Base-by-base conservation (phyloP, 2,113 vertebrate species). In the Ursus arctos region DNA sequence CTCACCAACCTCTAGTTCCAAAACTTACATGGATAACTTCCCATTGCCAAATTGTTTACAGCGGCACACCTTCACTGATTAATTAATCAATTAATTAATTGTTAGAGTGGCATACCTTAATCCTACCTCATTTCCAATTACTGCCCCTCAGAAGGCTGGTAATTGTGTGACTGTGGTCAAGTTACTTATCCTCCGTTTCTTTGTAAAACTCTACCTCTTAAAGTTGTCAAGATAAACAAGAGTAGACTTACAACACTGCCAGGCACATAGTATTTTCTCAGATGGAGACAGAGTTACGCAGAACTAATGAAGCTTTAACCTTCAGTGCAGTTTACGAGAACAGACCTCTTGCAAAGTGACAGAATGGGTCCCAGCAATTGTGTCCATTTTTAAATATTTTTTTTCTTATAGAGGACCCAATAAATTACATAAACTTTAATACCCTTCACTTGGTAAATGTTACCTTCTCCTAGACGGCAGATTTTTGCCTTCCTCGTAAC, bases 141-240 rank as follows among this genome's bases (percentile, higher is more conserved):
- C 31, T 79, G 24, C 21, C 67, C 15, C 47, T 87, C 69, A 88
- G 61, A 79, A 88, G 81, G 51, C 61, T 33, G 80, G 57, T 92
- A 95, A 92, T 26, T 40, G 21, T 82, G 89, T 69, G 86, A 63
- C 43, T 67, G 18, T 13, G n/a, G 77, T 84, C 79, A 96, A 72
- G 31, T 77, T 87, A 86, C 77, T 94, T 95, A 93, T 2, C n/a
- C 19, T 87, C 26, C 15, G 22, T 94, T 83, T 94, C 43, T 87
- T 53, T 91, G 47, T 90, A 74, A 97, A 94, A 90, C 14, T 94
- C 47, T 65, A 43, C 36, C 33, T 94, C 61, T 87, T 57, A 96
- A 59, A 79, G 53, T 94, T 79, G 61, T 88, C 95, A 91, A 89
- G n/a, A 91, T 93, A 97, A 96, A 67, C 65, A 97, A 95, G 51